phyloP scores from a whole-genome alignment of 2,888 invertebrate genomes.

The Drosophila peninsularis region DNA sequence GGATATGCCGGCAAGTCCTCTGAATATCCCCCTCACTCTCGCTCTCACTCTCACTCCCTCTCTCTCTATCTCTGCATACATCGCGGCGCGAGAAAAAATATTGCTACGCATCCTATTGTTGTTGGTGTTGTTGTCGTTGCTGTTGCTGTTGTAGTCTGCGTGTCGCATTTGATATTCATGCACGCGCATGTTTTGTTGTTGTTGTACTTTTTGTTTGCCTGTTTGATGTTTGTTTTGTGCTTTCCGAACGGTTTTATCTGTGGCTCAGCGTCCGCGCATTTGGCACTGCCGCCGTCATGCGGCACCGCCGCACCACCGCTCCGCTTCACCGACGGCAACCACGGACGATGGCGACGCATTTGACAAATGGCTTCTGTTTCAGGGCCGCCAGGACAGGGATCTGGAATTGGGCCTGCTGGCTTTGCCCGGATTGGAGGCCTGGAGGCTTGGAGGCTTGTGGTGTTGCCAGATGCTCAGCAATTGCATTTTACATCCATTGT shows the following conservation, averaged over 20 bases:
- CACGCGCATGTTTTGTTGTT: slow-evolving; percentile 67
- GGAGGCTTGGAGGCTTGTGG: slow-evolving; percentile 61
- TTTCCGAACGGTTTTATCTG: slow-evolving; percentile 81
- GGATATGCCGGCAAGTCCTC: slow-evolving; percentile 75
- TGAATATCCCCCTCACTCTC: slow-evolving; percentile 12
- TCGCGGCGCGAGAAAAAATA: slow-evolving; percentile 77
- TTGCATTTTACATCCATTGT: slow-evolving; percentile 55
- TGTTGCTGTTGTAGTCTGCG: slow-evolving; percentile 56
- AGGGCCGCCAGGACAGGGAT: slow-evolving; percentile 61
- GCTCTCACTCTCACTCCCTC: slow-evolving; percentile 7
- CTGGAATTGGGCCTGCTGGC: slow-evolving; percentile 68
- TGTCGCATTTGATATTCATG: slow-evolving; percentile 71
- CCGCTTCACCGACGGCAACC: slow-evolving; percentile 15
- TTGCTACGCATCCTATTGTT: slow-evolving; percentile 76
- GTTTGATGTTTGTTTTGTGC: slow-evolving; percentile 82
- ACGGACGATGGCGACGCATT: slow-evolving; percentile 66
- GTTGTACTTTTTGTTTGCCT: slow-evolving; percentile 74
- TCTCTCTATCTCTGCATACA: slow-evolving; percentile 19
- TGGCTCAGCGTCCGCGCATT: slow-evolving; percentile 78
- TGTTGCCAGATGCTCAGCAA: slow-evolving; percentile 62
- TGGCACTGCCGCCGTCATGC: slow-evolving; percentile 41
- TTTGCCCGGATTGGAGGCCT: slow-evolving; percentile 61
- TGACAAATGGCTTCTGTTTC: slow-evolving; percentile 83
- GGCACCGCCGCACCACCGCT: slow-evolving; percentile 20
- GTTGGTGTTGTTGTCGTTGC: slow-evolving; percentile 44